Base-by-base conservation (phyloP, 2,113 vertebrate species). In the Recurvirostra avosetta region DNA sequence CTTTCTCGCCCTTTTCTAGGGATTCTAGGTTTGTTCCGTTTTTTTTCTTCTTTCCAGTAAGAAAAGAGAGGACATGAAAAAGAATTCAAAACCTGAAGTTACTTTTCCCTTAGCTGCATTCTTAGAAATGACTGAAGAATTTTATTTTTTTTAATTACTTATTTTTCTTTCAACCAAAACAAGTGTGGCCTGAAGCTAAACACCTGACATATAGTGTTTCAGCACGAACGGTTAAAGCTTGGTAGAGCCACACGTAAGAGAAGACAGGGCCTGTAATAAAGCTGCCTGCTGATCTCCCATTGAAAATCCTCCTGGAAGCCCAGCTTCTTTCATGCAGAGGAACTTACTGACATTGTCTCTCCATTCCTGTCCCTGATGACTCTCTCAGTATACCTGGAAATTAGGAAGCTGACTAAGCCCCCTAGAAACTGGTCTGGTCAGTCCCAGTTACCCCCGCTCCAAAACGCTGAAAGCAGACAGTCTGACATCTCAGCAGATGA, bases 151-250 rank as follows among this genome's bases (percentile, higher is more conserved):
- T 22, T 50, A 23, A 67, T 55, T 47, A 66, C 55, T 91, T 84
- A 59, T 23, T 94, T 94, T 77, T 78, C 73, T 91, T 86, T 78
- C 55, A 88, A 47, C 30, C 65, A 52, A 88, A 90, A 50, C n/a
- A 88, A 92, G 92, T 3, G 22, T 38, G 45, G 36, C 95, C 94
- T 75, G 83, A 84, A 93, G 95, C 79, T 92, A 78, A 91, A 95
- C 86, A 96, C 82, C 79, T 91, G 88, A 86, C 52, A 38, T 5
- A 12, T 3, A 80, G 30, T 15, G 72, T 77, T 96, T 71, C 65
- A 89, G 86, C 49, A 84, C 56, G 89, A 96, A 88, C 41, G 45
- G 85, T 76, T 73, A 79, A 94, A 94, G 61, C 32, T 77, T 32
- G 32, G 63, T 63, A 68, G 22, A 80, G 65, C 36, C 4, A 1